A percentile compares a stretch with the other conserved stretches of the same genome.
These are phyloP conservation scores for Capitella teleta DNA, from an alignment of 1,140 invertebrate genomes.

Conservation along the genomic window DNA sequence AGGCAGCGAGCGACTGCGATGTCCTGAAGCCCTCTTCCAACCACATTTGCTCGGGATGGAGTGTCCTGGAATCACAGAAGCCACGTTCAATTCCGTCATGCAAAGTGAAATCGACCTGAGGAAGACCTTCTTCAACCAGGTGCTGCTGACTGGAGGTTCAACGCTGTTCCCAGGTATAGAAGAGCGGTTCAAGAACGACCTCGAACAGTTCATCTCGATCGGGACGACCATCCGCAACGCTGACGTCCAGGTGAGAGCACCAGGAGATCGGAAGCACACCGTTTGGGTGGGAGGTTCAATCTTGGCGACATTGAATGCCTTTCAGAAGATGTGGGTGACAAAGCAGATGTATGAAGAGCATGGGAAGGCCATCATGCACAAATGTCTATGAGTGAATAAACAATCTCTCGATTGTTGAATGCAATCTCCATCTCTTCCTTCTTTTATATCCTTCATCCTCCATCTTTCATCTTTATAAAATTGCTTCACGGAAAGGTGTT, in stretches of 20 bases:
- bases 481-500: too few relatives aligned
- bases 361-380: slow-evolving; percentile 72
- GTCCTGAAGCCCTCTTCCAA: slow-evolving; percentile 79
- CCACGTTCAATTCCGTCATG: slow-evolving; percentile 79
- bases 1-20: slow-evolving; percentile 58
- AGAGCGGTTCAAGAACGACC: slow-evolving; percentile 63
- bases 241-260: slow-evolving; percentile 45
- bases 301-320: slow-evolving; percentile 45
- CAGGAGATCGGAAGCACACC: slow-evolving; percentile 36
- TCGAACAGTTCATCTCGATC: slow-evolving; percentile 21
- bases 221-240: slow-evolving; percentile 43
- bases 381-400: too few relatives aligned
- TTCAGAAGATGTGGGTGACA: slow-evolving; percentile 63
- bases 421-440: too few relatives aligned
- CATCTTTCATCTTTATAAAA: too few relatives aligned
- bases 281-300: slow-evolving; percentile 39
- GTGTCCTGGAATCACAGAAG: slow-evolving; percentile 26
- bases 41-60: slow-evolving; percentile 37
- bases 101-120: slow-evolving; percentile 59
- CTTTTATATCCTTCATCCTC: too few relatives aligned
- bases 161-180: slow-evolving; percentile 85
- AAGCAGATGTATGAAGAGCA: slow-evolving; percentile 90
- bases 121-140: slow-evolving; percentile 80
- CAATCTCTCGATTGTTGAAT: too few relatives aligned
- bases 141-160: slow-evolving; percentile 47